Conservation (phyloP, 2,797 vertebrate species). For the Acrossocheilus fasciatus region DNA sequence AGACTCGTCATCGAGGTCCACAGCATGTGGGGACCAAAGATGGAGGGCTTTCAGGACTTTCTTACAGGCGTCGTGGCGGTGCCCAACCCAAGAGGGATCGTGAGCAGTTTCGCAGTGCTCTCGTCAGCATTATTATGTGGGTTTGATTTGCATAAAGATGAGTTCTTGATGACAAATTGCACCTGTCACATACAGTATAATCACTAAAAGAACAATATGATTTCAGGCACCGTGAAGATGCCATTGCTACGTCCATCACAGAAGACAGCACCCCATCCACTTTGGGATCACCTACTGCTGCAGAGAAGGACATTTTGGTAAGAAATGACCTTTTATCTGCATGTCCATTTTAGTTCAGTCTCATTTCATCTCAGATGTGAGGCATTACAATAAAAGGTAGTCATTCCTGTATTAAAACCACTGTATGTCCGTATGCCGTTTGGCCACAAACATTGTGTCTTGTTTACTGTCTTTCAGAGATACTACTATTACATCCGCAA, state of each 20-base stretch:
- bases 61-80: constrained; percentile 58
- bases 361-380: neutral
- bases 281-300: constrained; percentile 55
- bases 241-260: constrained; percentile 48
- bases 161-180: constrained; percentile 10
- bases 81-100: constrained; percentile 66
- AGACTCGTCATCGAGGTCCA: constrained; percentile 38
- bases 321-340: constrained; percentile 38
- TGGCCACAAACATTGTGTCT: constrained; percentile 11
- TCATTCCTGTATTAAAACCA: neutral
- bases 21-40: constrained; percentile 26
- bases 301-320: constrained; percentile 80
- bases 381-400: neutral
- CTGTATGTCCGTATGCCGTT: neutral
- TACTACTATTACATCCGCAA: constrained; percentile 84
- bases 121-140: constrained; percentile 82
- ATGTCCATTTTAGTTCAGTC: neutral
- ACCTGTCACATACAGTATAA: neutral
- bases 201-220: constrained; percentile 13
- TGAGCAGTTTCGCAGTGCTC: constrained; percentile 77
- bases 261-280: constrained; percentile 63
- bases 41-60: constrained; percentile 51
- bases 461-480: constrained; percentile 70
- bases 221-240: constrained; percentile 74
- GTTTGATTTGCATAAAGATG: constrained; percentile 52